Base-by-base conservation (phyloP, 1,140 invertebrate genomes). In the Nasonia longicornis region DNA sequence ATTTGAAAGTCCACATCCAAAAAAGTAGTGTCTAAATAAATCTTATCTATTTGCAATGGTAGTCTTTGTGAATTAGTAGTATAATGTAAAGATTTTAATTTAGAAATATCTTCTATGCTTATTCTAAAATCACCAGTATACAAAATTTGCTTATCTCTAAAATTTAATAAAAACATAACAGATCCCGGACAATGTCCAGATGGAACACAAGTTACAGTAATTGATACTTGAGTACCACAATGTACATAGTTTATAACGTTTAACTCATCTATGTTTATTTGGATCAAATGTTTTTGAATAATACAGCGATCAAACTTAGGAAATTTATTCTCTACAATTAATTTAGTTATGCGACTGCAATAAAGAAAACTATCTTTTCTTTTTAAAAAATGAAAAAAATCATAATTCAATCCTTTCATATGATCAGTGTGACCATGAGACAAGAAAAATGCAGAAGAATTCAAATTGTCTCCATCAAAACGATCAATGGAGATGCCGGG, bases 11-110 rank as follows among this genome's bases (percentile, higher is more conserved):
- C 63, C 58, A 87, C 77, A 72, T 89, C 84, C 31, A 94, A 91
- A 86, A 95, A 95, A 2, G 95, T 96, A 20, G 94, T 94, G 85
- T 96, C 95, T 10, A 95, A 89, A 86, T 95, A 95, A 58, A 95
- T 86, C 69, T 91, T 91, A 82, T 94, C 90, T 45, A 95, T 91
- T 58, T 11, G 26, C 77, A 83, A 52, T 3, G 77, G 77, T 64
- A 83, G 16, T 48, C 2, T 31, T 74, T 78, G n/a, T 11, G 84
- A 82, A 35, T 89, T 88, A 73, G 89, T 84, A 3, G 22, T 76
- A 80, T 91, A 85, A 85, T 94, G 92, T 2, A 95, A 89, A 2
- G 90, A 84, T 70, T 89, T 90, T 78, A 93, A 90, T 83, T 92
- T 93, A n/a, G 87, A 76, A 12, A 94, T 87, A 84, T 94, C 92